Evolutionary conservation across 2,797 vertebrate genomes (phyloP), one percentile per base, ranked within the genome.

Genomic region (Lithobates pipiens): DNA sequence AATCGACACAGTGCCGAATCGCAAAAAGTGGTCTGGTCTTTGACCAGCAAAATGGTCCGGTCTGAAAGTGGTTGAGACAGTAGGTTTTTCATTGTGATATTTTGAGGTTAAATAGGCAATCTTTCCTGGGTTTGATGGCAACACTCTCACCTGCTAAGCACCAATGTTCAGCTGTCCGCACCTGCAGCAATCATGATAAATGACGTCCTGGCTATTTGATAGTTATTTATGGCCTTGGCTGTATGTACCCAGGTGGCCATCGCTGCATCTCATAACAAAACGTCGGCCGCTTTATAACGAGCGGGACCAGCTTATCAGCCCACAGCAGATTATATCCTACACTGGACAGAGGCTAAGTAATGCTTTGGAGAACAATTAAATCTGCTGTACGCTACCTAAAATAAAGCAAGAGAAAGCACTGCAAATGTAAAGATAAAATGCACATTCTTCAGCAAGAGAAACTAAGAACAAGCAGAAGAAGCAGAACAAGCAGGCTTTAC

Each of bases 241-340:
- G 29, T 11, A n/a, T 72, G 69, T 46, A 79, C 76, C 69, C 83
- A 85, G 83, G 83, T 85, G 83, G 76, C 39, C 72, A 32, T 32
- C 67, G 29, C 44, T 76, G 29, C 25, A 36, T 27, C 73, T 61
- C 72, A 46, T 69, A 69, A 76, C 65, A 83, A 70, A 76, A 44
- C 74, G 25, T 16, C 2, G 50, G 74, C 63, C 16, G 50, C 44
- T 70, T 57, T 77, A 70, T 84, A 70, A 71, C 65, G 54, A 71
- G 57, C 46, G 36, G 1, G 21, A 21, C 50, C 29, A 18, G 65
- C 82, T 84, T 84, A 84, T 84, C 82, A 71, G 67, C 44, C 23
- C 65, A 34, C 65, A 16, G 67, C 82, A 84, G 75, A 77, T 50
- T 36, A 71, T 71, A 54, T 61, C 68, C 34, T 18, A 13, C 9